Conservation (phyloP, 2,797 vertebrate species). For the Fistularia tabacaria region DNA sequence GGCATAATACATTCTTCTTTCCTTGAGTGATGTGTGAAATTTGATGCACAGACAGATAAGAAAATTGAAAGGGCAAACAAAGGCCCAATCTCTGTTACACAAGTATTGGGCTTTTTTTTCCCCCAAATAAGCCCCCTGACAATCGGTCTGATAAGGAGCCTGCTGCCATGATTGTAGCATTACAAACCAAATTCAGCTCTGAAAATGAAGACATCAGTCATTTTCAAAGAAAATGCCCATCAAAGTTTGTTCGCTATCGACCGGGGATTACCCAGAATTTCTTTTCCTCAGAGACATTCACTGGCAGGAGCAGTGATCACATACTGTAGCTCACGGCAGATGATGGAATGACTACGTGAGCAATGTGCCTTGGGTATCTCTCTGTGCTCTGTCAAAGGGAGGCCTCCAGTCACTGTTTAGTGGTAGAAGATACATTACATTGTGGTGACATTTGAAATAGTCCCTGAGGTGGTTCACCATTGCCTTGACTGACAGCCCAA, state of each 20-base stretch:
- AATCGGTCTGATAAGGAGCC: slow-evolving; percentile 34
- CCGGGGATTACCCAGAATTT: slow-evolving; percentile 56
- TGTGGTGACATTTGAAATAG: slow-evolving; percentile 68
- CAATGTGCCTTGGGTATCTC: slow-evolving; percentile 56
- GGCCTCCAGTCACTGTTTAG: slow-evolving; percentile 68
- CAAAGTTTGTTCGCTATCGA: slow-evolving; percentile 55
- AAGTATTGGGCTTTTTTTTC: slow-evolving; percentile 3
- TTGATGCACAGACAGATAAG: no score
- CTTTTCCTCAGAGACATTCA: slow-evolving; percentile 57
- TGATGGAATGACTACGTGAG: slow-evolving; percentile 67
- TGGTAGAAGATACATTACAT: slow-evolving; percentile 75
- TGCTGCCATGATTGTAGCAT: slow-evolving; percentile 38
- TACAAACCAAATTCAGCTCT: slow-evolving; percentile 40
- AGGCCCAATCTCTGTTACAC: no score
- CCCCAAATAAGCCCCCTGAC: slow-evolving; percentile 31
- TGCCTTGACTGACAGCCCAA: slow-evolving; percentile 70
- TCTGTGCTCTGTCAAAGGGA: slow-evolving; percentile 65
- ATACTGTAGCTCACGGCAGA: slow-evolving; percentile 46
- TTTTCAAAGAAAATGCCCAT: slow-evolving; percentile 63
- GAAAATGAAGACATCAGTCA: slow-evolving; percentile 57
- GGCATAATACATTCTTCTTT: no score
- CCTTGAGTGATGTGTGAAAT: no score
- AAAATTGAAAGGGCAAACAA: no score
- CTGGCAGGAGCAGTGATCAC: slow-evolving; percentile 64
- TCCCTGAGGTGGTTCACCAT: slow-evolving; percentile 63